Percentiles rank a stretch among this genome's conserved stretches.
phyloP scores from a whole-genome alignment of 1,140 invertebrate genomes.

The Anoplophora glabripennis region DNA sequence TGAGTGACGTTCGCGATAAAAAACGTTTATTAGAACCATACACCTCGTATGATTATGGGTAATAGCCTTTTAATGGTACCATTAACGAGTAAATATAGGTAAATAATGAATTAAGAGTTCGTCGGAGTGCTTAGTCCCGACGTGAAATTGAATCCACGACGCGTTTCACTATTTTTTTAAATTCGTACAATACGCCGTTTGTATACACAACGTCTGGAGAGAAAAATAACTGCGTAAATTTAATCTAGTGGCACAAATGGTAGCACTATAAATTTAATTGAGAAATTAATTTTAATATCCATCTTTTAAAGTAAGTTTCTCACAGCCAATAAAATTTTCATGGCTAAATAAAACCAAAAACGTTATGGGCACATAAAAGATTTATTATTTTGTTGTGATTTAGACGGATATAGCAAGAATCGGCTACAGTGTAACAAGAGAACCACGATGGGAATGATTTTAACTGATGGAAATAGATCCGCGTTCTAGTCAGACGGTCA shows the following conservation, averaged over 20 bases:
- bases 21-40: neutral
- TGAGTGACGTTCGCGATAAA: slow-evolving; percentile 2
- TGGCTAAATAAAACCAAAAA: slow-evolving; percentile 23
- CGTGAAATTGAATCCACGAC: too few species aligned
- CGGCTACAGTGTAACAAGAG: too few species aligned
- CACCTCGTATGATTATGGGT: slow-evolving; percentile 3
- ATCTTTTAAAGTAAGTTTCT: slow-evolving; percentile 18
- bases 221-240: too few species aligned
- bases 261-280: slow-evolving; percentile 20
- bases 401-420: neutral
- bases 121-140: too few species aligned
- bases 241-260: neutral
- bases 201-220: too few species aligned
- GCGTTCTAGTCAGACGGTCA: too few species aligned
- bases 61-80: slow-evolving; percentile 16
- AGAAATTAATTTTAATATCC: slow-evolving; percentile 21
- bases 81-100: slow-evolving; percentile 1
- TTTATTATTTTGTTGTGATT: slow-evolving; percentile 22
- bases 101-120: too few species aligned
- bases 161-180: too few species aligned
- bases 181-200: too few species aligned
- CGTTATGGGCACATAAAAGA: slow-evolving; percentile 21
- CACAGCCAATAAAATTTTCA: slow-evolving; percentile 22
- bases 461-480: too few species aligned
- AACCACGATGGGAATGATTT: too few species aligned